Evolutionary conservation across 2,113 vertebrate species (phyloP), one percentile per base, ranked within the genome.

Genomic region (Bos javanicus): DNA sequence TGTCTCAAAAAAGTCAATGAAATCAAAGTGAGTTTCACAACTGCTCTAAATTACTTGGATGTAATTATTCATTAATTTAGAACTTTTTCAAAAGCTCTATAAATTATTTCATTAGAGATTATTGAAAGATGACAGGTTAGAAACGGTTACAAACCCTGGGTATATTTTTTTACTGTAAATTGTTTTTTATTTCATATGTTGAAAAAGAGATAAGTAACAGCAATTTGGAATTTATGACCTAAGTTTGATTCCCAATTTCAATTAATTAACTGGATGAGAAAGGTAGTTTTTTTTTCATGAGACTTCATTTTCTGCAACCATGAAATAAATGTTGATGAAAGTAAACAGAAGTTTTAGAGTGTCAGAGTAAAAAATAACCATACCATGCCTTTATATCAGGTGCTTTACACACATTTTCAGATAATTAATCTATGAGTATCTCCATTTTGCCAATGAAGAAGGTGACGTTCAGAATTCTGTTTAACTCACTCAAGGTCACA

Each of bases 11-110:
- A 87, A 91, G 15, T 82, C 39, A 95, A 50, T 21, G 16, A 95
- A 84, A 90, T 87, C 92, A 96, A 98, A 96, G 30, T 87, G n/a
- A 97, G 21, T 92, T 94, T 95, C 74, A 39, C n/a, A 86, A 67
- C 39, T 89, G 56, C 89, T 96, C 56, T 96, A 78, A 96, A 87
- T 95, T 96, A 96, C 50, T 71, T 98, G 23, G 54, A 74, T 71
- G 67, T 91, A 97, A 93, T 94, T 90, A 81, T 15, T 62, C 88
- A 74, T 36, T 84, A 97, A 97, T 93, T 96, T 67, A 85, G n/a
- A 83, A 36, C 52, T 93, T 92, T 97, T 48, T 28, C n/a, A 80
- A 78, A 96, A 87, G 50, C 78, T 80, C 19, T 71, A 81, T 80
- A 91, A 78, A 36, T 87, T 97, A 19, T 95, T 71, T 94, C 83